Evolutionary conservation across 1,140 invertebrate genomes (phyloP).

Genomic region (Hylyphantes graminicola): DNA sequence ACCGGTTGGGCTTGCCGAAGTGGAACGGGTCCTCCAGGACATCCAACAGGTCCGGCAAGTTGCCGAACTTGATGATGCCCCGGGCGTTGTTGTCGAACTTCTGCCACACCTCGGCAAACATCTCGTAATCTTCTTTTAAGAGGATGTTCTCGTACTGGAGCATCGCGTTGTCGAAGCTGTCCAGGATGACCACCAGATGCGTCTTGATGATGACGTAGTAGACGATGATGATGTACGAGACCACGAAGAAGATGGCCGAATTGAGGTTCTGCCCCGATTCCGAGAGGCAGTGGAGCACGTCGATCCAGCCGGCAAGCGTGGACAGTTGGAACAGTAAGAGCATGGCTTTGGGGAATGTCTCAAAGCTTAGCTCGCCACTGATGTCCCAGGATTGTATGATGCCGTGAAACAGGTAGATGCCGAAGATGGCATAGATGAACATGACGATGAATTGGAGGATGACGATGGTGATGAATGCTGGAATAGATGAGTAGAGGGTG

Average conservation of each 20-base stretch:
- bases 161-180: conserved; percentile 97
- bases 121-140: conserved; percentile 98
- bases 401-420: conserved; percentile 99
- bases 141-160: conserved; percentile 97
- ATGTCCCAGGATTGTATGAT: conserved; percentile 89
- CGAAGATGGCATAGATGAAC: conserved; percentile 99
- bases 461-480: conserved; percentile 98
- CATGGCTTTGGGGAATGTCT: conserved; percentile 97
- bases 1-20: conserved; percentile 98
- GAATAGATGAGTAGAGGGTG: conserved; percentile 96
- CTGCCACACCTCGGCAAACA: conserved; percentile 99
- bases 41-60: conserved; percentile 94
- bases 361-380: conserved; percentile 97
- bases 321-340: conserved; percentile 98
- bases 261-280: conserved; percentile 90
- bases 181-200: conserved; percentile 99
- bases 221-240: conserved; percentile 96
- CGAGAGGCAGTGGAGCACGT: conserved; percentile 93
- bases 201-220: conserved; percentile 99
- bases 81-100: conserved; percentile 97
- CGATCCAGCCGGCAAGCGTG: conserved; percentile 97
- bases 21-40: conserved; percentile 92
- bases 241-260: conserved; percentile 85
- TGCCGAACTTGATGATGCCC: conserved; percentile 93
- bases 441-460: conserved; percentile 96